phyloP scores from a whole-genome alignment of 2,797 vertebrate genomes.

The Oryzias dopingdopingensis region DNA sequence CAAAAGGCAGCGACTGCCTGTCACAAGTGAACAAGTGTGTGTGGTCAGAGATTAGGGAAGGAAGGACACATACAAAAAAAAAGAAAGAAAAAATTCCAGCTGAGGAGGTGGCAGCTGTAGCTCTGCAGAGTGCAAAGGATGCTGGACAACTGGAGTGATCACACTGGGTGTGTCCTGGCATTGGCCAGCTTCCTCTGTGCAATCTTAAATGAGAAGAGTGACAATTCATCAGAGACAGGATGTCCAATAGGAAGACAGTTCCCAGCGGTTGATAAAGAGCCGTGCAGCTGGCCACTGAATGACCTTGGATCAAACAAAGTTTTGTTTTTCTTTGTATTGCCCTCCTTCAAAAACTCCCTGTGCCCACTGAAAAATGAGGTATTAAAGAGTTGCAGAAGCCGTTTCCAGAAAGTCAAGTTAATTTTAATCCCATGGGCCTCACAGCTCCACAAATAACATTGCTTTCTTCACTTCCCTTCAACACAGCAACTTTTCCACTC shows the following conservation, averaged over 20 bases:
- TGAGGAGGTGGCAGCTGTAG: conserved; percentile 73
- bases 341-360: conserved; percentile 43
- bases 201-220: conserved; percentile 81
- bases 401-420: conserved; percentile 74
- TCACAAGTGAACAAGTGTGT: conserved; percentile 67
- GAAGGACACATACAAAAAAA: conserved; percentile 40
- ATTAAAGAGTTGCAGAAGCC: conserved; percentile 62
- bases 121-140: conserved; percentile 78
- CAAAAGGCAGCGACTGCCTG: conserved; percentile 62
- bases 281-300: conserved; percentile 65
- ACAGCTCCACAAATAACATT: conserved; percentile 73
- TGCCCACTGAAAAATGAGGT: conserved; percentile 49
- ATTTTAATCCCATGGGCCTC: conserved; percentile 70
- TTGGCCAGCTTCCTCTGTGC: conserved; percentile 77
- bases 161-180: conserved; percentile 76
- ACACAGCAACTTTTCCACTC: conserved; percentile 71
- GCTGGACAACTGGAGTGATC: conserved; percentile 80
- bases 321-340: conserved; percentile 41
- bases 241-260: conserved; percentile 83
- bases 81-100: conserved; percentile 41
- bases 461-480: conserved; percentile 67
- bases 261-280: conserved; percentile 56
- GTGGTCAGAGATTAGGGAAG: conserved; percentile 71
- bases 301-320: conserved; percentile 66
- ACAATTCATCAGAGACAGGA: conserved; percentile 85